Evolutionary conservation across 2,113 vertebrate species (phyloP), one percentile per base, ranked within the genome.

Genomic region (Apaloderma vittatum): DNA sequence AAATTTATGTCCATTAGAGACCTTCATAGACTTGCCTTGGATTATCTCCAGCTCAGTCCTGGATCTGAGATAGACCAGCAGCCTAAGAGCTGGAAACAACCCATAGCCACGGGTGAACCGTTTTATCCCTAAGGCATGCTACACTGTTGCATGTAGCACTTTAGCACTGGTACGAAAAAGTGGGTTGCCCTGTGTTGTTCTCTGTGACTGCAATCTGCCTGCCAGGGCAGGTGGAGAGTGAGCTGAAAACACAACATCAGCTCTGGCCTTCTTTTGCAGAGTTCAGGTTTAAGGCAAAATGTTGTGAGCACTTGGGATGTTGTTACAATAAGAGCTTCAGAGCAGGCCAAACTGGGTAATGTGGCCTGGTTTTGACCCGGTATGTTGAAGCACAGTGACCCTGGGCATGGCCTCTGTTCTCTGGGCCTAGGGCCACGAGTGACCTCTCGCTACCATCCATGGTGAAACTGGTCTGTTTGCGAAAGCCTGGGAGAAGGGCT

Each of bases 101-200:
- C 81, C 65, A 43, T 57, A 91, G 76, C n/a, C 30, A 30, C 29
- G 26, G 11, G 18, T 68, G 59, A 95, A 45, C 55, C 14, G 6
- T 30, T 20, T 4, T 81, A 72, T 80, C 29, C 48, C 65, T 84
- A 40, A 59, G 29, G 43, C 36, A n/a, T 2, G 8, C n/a, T 27
- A 52, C 0, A 0, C 48, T 66, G 46, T 40, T 45, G 32, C 0
- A 0, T 51, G 19, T 7, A 1, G 14, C 63, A 51, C 70, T 90
- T 93, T 83, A 40, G 40, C 40, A 40, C 40, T 40, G 12, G 40
- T 40, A 9, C 21, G 30, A 80, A 71, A 76, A 90, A 49, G 20
- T 43, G 55, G 20, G 26, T 10, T 86, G 59, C 26, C 37, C n/a
- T 32, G 36, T 54, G 40, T 22, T 67, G 24, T 8, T 43, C 37